phyloP scores from a whole-genome alignment of 2,113 vertebrate genomes.

The Scomber colias region DNA sequence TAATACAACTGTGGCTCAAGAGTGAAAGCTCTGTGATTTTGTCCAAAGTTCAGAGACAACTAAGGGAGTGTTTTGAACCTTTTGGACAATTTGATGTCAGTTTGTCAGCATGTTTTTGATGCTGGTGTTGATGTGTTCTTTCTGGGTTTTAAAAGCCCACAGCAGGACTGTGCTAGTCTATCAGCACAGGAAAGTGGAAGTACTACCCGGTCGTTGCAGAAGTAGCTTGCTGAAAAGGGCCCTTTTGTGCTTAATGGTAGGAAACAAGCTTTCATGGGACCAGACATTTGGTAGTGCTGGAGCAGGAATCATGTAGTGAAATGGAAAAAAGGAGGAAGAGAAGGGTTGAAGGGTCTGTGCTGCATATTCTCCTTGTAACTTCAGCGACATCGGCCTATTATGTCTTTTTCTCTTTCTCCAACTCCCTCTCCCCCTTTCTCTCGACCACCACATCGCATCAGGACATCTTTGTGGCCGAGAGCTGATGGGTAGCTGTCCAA shows the following conservation, averaged over 20 bases:
- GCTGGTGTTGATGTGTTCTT: constrained; percentile 52
- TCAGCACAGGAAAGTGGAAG: constrained; percentile 70
- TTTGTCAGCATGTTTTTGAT: constrained; percentile 60
- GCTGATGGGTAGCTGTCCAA: constrained; percentile 62
- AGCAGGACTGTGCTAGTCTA: constrained; percentile 76
- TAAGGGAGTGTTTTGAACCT: constrained; percentile 25
- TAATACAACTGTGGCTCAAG: constrained; percentile 31
- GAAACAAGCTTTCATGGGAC: constrained; percentile 48
- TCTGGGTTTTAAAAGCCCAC: constrained; percentile 64
- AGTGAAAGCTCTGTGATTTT: constrained; percentile 26
- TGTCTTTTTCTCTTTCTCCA: constrained; percentile 7
- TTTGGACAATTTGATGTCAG: constrained; percentile 66
- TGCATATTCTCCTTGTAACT: constrained; percentile 41
- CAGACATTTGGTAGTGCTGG: constrained; percentile 40
- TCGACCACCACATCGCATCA: constrained; percentile 32
- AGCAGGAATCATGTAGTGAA: constrained; percentile 49
- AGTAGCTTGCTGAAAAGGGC: constrained; percentile 49
- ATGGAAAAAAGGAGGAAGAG: constrained; percentile 41
- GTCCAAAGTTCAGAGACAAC: constrained; percentile 32
- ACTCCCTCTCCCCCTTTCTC: neutral
- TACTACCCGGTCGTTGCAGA: constrained; percentile 37
- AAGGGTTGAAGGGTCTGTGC: constrained; percentile 22
- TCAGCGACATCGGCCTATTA: neutral
- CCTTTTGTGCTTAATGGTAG: constrained; percentile 59
- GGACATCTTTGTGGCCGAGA: constrained; percentile 60